Conservation (phyloP, 2,113 vertebrate genomes). For the Oryzias javanicus region DNA sequence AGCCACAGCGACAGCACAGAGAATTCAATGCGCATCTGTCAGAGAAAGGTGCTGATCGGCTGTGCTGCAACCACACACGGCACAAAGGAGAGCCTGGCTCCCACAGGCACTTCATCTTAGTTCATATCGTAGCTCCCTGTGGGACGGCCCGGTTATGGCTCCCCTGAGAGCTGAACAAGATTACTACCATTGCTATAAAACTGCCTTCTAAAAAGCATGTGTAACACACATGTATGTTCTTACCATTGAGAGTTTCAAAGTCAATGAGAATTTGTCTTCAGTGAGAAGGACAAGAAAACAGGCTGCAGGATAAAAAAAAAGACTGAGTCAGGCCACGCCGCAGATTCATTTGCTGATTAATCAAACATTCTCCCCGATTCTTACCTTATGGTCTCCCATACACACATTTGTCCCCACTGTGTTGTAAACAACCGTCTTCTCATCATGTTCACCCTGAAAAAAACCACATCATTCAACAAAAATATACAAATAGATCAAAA, state of each 20-base stretch:
- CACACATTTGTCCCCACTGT: slow-evolving; percentile 78
- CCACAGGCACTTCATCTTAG: slow-evolving; percentile 66
- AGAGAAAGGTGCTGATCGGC: slow-evolving; percentile 57
- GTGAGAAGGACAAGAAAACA: slow-evolving; percentile 78
- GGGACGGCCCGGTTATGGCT: slow-evolving; percentile 52
- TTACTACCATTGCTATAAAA: slow-evolving; percentile 48
- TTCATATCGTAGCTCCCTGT: slow-evolving; percentile 49
- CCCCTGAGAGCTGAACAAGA: slow-evolving; percentile 57
- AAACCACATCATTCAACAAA: not conserved
- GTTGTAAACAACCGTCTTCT: slow-evolving; percentile 70
- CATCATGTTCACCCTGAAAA: slow-evolving; percentile 59
- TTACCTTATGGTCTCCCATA: slow-evolving; percentile 86
- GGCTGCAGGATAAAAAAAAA: slow-evolving; percentile 63
- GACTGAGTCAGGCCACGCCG: slow-evolving; percentile 2
- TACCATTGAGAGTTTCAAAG: slow-evolving; percentile 47
- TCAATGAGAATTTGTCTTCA: slow-evolving; percentile 74
- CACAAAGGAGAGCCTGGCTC: slow-evolving; percentile 62
- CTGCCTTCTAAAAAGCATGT: slow-evolving; percentile 15
- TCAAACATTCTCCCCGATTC: not conserved
- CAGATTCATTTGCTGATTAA: not conserved
- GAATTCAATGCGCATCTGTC: slow-evolving; percentile 72
- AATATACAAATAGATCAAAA: not conserved
- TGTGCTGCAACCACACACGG: slow-evolving; percentile 44
- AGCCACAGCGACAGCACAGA: slow-evolving; percentile 52
- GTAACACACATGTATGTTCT: slow-evolving; percentile 28